These are phyloP conservation scores for Platycercus adscitus DNA, from an alignment of 2,113 vertebrate species.

Conservation along the genomic window DNA sequence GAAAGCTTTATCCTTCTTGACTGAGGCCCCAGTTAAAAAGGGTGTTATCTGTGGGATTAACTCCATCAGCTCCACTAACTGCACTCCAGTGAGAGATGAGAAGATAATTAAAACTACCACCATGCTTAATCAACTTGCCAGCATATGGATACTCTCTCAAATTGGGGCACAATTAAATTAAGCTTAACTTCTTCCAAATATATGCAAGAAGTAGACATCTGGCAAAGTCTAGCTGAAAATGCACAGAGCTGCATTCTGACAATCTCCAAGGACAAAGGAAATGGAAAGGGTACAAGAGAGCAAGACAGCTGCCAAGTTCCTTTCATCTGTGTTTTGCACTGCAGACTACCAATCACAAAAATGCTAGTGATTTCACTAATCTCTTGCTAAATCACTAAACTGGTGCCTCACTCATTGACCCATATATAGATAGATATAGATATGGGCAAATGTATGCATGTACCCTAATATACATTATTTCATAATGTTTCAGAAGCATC, in stretches of 20 bases:
- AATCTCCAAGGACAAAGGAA: conserved; percentile 41
- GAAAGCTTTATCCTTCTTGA: not conserved
- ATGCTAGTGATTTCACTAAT: not conserved
- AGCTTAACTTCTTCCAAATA: conserved; percentile 60
- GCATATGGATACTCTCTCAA: conserved; percentile 55
- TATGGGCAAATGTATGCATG: not conserved
- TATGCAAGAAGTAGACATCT: conserved; percentile 44
- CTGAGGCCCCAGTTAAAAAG: not conserved
- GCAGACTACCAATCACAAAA: not conserved
- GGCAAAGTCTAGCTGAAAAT: conserved; percentile 45
- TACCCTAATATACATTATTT: not conserved
- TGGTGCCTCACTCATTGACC: not conserved
- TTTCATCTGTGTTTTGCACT: not conserved
- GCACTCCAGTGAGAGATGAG: conserved; percentile 56
- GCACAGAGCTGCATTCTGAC: conserved; percentile 10
- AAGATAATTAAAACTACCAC: conserved; percentile 67
- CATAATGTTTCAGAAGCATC: not conserved
- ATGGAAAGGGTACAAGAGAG: not conserved
- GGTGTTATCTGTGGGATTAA: conserved; percentile 31
- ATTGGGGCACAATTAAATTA: conserved; percentile 60
- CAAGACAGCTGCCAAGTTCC: not conserved
- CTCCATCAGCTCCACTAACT: conserved; percentile 43
- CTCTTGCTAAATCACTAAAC: not conserved
- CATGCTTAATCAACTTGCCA: conserved; percentile 63
- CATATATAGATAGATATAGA: not conserved